Evolutionary conservation across 2,797 vertebrate species (phyloP).

Genomic region (Anniella stebbinsi): DNA sequence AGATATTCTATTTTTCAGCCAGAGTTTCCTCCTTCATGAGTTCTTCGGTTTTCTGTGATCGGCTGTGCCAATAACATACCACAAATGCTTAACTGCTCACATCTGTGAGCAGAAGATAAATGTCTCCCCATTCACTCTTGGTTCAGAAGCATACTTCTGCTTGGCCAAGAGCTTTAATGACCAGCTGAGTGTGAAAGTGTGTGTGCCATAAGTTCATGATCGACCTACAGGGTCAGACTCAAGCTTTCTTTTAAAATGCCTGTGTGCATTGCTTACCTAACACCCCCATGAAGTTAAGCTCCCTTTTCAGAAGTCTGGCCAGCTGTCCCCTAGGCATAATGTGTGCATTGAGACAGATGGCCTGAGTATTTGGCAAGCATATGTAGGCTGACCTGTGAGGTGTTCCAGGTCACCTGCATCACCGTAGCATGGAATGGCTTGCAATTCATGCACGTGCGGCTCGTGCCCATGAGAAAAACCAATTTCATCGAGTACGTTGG

Average conservation of each 20-base stretch:
- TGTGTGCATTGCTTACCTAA: conserved; percentile 1
- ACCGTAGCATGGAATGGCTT: conserved; percentile 50
- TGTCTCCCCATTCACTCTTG: background rate
- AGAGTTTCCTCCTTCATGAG: background rate
- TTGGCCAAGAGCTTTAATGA: conserved; percentile 42
- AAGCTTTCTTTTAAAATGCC: conserved; percentile 30
- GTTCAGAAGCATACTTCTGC: conserved; percentile 28
- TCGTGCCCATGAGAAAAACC: conserved; percentile 5
- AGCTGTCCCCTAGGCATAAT: conserved; percentile 66
- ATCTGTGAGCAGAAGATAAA: background rate
- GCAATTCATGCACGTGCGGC: conserved; percentile 49
- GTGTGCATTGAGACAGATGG: conserved; percentile 67
- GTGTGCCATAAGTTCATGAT: conserved; percentile 56
- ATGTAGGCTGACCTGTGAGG: conserved; percentile 54
- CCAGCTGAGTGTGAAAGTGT: conserved; percentile 61
- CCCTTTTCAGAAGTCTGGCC: conserved; percentile 36
- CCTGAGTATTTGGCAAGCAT: conserved; percentile 59
- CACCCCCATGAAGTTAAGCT: conserved; percentile 10
- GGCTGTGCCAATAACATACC: conserved; percentile 42
- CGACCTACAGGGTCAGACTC: conserved; percentile 49
- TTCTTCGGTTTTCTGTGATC: conserved; percentile 32
- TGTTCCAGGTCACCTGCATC: conserved; percentile 72
- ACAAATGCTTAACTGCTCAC: conserved; percentile 13
- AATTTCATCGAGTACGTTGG: background rate
- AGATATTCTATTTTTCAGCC: background rate